Evolutionary conservation across 2,888 invertebrate species (phyloP).

Genomic region (Drosophila longiperda): DNA sequence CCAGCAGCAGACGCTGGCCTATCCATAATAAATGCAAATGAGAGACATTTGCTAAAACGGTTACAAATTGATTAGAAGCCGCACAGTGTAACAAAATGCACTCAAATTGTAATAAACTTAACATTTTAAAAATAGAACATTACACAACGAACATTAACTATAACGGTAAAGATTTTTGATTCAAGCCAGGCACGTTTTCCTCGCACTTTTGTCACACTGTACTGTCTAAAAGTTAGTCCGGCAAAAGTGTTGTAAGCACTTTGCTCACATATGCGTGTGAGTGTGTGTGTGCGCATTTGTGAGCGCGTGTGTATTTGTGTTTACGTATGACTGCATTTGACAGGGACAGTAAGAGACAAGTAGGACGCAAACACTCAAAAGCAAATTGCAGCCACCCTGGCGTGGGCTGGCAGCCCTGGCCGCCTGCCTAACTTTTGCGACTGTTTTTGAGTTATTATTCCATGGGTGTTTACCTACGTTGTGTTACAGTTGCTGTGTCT

Average conservation of each 20-base stretch:
- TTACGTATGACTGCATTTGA: conserved; percentile 62
- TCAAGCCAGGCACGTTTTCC: not conserved
- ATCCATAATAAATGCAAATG: conserved; percentile 82
- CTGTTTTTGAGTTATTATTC: conserved; percentile 84
- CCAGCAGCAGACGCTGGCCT: conserved; percentile 73
- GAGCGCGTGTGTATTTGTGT: conserved; percentile 16
- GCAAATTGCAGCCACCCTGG: conserved; percentile 63
- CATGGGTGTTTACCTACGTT: conserved; percentile 62
- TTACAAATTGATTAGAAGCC: conserved; percentile 81
- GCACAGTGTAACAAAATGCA: conserved; percentile 52
- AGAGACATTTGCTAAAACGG: conserved; percentile 76
- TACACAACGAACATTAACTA: not conserved
- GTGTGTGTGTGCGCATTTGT: conserved; percentile 26
- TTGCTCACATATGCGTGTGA: conserved; percentile 26
- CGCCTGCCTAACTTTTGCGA: conserved; percentile 40
- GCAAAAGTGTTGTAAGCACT: conserved; percentile 61
- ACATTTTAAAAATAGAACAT: not conserved
- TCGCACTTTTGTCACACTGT: conserved; percentile 44
- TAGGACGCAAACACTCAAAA: conserved; percentile 72
- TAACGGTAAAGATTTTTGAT: not conserved
- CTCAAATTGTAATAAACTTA: not conserved
- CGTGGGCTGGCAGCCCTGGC: conserved; percentile 24
- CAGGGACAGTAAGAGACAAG: conserved; percentile 65
- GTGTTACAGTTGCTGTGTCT: conserved; percentile 46
- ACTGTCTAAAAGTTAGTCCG: conserved; percentile 56